phyloP scores from a whole-genome alignment of 2,888 invertebrate species.

The Sisyra nigra region DNA sequence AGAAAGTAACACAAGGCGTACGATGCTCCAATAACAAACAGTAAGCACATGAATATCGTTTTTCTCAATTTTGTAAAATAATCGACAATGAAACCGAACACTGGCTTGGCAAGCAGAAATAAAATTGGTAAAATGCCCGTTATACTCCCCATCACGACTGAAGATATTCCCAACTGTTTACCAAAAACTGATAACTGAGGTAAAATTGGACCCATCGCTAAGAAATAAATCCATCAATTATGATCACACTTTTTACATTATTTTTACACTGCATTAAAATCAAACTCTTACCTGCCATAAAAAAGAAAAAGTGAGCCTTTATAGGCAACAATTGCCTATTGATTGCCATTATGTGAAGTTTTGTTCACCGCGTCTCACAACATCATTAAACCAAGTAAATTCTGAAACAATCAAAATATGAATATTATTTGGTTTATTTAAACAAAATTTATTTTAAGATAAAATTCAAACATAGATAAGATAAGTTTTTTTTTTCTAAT shows the following conservation, averaged over 20 bases:
- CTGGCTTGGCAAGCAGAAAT: slow-evolving; percentile 60
- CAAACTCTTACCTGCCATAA: slow-evolving; percentile 58
- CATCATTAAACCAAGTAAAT: too few species aligned
- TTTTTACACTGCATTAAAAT: not conserved
- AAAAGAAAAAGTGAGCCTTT: slow-evolving; percentile 77
- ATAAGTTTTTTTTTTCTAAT: too few species aligned
- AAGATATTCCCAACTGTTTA: slow-evolving; percentile 58
- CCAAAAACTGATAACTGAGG: slow-evolving; percentile 67
- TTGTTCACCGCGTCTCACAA: not conserved
- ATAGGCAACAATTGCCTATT: slow-evolving; percentile 57
- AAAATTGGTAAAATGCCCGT: slow-evolving; percentile 59
- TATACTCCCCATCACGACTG: slow-evolving; percentile 59
- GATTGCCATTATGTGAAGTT: slow-evolving; percentile 31
- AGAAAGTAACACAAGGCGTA: slow-evolving; percentile 57
- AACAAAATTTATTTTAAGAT: too few species aligned
- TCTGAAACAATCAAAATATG: too few species aligned
- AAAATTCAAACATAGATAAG: too few species aligned
- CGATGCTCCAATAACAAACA: slow-evolving; percentile 45
- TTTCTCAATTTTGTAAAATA: slow-evolving; percentile 53
- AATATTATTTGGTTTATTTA: too few species aligned
- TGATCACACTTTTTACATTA: not conserved
- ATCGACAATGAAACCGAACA: slow-evolving; percentile 60
- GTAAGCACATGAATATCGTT: slow-evolving; percentile 49
- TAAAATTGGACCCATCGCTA: slow-evolving; percentile 66
- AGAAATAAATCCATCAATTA: slow-evolving; percentile 16